A percentile compares a stretch with the other conserved stretches of the same genome.
These are phyloP conservation scores for Diplolepis rosae DNA, from an alignment of 2,888 invertebrate genomes.

Conservation along the genomic window DNA sequence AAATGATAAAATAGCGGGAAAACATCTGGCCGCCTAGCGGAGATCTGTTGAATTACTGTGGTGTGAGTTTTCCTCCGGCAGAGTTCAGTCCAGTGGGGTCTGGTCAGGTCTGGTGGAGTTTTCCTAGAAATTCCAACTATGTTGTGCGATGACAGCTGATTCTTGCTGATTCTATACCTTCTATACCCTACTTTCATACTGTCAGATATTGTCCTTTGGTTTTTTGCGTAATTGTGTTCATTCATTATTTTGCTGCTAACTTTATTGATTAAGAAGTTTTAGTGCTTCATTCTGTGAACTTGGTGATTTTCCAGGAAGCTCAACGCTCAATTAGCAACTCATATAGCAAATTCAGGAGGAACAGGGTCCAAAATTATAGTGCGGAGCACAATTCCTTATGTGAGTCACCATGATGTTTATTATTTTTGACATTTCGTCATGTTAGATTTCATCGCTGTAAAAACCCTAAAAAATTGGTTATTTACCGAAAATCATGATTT, in stretches of 20 bases:
- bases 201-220: not conserved
- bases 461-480: too few species aligned
- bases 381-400: not conserved
- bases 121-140: not conserved
- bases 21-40: not conserved
- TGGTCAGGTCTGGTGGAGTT: too few species aligned
- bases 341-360: not conserved
- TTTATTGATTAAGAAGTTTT: not conserved
- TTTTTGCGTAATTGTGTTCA: not conserved
- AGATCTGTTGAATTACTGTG: not conserved
- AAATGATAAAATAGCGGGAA: not conserved
- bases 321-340: not conserved
- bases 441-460: too few species aligned
- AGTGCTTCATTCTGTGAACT: not conserved
- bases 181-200: not conserved
- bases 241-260: not conserved
- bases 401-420: not conserved
- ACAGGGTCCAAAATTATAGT: not conserved
- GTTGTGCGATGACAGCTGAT: not conserved
- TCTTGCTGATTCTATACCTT: too few species aligned
- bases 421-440: not conserved
- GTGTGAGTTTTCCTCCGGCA: not conserved
- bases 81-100: too few species aligned
- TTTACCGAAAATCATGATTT: too few species aligned
- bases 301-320: not conserved